Percentiles rank a stretch among this genome's conserved stretches.
These are phyloP conservation scores for Neoaliturus tenellus DNA, from an alignment of 2,888 invertebrate genomes.

Conservation along the genomic window DNA sequence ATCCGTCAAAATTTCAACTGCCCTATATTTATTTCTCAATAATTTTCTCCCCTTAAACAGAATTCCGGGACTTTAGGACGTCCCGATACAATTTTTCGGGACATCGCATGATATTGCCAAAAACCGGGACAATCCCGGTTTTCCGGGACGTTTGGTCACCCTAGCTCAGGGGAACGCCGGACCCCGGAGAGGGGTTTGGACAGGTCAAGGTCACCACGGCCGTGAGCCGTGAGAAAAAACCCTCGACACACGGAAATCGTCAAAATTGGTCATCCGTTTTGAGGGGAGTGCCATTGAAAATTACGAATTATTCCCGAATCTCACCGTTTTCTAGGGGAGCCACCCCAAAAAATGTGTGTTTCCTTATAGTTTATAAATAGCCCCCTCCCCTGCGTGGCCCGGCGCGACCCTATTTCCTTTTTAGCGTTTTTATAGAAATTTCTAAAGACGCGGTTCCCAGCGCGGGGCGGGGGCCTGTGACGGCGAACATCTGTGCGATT, in stretches of 20 bases:
- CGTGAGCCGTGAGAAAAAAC: constrained; percentile 64
- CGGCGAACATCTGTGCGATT: constrained; percentile 56
- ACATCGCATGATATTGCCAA: too few relatives aligned
- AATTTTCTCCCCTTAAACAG: too few relatives aligned
- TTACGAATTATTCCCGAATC: constrained; percentile 52
- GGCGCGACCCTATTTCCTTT: constrained; percentile 60
- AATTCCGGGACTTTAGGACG: too few relatives aligned
- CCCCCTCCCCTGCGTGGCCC: constrained; percentile 52
- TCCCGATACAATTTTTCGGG: too few relatives aligned
- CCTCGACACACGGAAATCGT: constrained; percentile 50
- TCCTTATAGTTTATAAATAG: constrained; percentile 60
- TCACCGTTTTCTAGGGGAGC: constrained; percentile 53
- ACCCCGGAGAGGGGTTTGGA: constrained; percentile 56
- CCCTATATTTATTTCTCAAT: too few relatives aligned
- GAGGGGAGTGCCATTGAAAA: constrained; percentile 48
- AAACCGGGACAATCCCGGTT: too few relatives aligned
- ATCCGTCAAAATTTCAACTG: too few relatives aligned
- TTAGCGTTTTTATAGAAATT: constrained; percentile 60
- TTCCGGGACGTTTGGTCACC: too few relatives aligned
- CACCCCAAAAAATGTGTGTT: constrained; percentile 57
- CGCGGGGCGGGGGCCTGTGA: constrained; percentile 45
- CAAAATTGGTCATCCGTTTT: constrained; percentile 55
- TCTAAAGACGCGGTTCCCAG: constrained; percentile 56
- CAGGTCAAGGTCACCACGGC: constrained; percentile 59
- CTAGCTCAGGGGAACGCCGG: background rate